phyloP scores from a whole-genome alignment of 2,888 invertebrate genomes.

The Thalpophila matura region DNA sequence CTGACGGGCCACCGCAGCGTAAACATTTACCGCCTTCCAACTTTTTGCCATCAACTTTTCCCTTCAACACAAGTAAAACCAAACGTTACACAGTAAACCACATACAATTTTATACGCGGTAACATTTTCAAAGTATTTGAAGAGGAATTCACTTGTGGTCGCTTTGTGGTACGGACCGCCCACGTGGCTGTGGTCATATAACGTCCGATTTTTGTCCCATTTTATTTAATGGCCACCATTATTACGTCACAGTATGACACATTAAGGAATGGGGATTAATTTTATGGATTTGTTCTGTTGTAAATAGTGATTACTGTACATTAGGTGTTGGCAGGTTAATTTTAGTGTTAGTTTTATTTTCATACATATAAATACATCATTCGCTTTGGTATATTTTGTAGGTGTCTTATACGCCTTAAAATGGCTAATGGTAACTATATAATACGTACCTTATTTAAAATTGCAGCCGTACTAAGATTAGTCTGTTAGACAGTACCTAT shows the following conservation, averaged over 20 bases:
- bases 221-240: slow-evolving; percentile 58
- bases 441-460: too few species aligned
- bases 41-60: slow-evolving; percentile 34
- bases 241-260: slow-evolving; percentile 57
- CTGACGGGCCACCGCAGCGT: background rate
- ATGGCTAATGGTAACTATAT: too few species aligned
- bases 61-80: slow-evolving; percentile 26
- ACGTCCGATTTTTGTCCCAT: slow-evolving; percentile 59
- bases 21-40: slow-evolving; percentile 35
- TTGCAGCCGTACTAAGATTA: too few species aligned
- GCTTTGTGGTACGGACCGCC: slow-evolving; percentile 60
- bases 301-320: slow-evolving; percentile 28
- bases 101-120: slow-evolving; percentile 43
- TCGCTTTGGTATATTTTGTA: too few species aligned
- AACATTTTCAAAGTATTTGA: slow-evolving; percentile 51
- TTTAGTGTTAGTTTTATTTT: background rate
- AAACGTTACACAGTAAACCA: slow-evolving; percentile 39
- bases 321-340: slow-evolving; percentile 11
- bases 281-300: slow-evolving; percentile 51
- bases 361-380: too few species aligned
- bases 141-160: slow-evolving; percentile 57
- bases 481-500: too few species aligned
- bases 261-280: slow-evolving; percentile 50
- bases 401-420: too few species aligned
- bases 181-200: slow-evolving; percentile 48